Evolutionary conservation across 2,797 vertebrate species (phyloP), one percentile per base, ranked within the genome.

Genomic region (Sebastiscus tertius): DNA sequence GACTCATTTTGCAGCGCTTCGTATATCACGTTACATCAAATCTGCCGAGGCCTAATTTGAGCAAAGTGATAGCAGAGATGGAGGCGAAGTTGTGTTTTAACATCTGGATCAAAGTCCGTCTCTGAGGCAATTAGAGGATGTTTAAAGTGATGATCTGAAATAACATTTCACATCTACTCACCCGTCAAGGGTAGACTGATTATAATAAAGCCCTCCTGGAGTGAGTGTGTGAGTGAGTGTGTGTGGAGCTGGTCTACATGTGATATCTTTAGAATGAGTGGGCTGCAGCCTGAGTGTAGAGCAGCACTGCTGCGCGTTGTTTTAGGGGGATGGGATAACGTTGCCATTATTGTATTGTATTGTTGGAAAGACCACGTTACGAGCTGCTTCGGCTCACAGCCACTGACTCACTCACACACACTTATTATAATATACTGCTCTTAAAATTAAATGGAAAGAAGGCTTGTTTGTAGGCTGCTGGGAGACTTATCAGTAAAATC

Each of bases 221-320:
- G 42, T 65, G 65, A 60, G 68, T 59, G 69, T 71, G 60, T 26
- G 62, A 18, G 63, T 27, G 63, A 18, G 68, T 77, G 75, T 82
- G 72, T n/a, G 69, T 83, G 79, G 84, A 93, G 88, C 90, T 88
- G 90, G 86, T 89, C 87, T 90, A 83, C 83, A 89, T 88, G 92
- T 83, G 94, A 94, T 96, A 96, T 96, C 94, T 95, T 95, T 95
- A 96, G 94, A 95, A 92, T 88, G 94, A 94, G 95, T 96, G 95
- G 95, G 96, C 63, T 87, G 94, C 62, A 83, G 89, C 82, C 81
- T 85, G 80, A 87, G 87, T 64, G 88, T 88, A 82, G 89, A 83
- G 87, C 90, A 81, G 90, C 90, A 72, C 77, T 89, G 88, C 80
- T 75, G 83, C 85, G 88, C 69, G 75, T 92, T 83, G 83, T 90